A percentile compares a stretch with the other conserved stretches of the same genome.
phyloP scores from a whole-genome alignment of 1,140 invertebrate species.

The Homarus americanus region DNA sequence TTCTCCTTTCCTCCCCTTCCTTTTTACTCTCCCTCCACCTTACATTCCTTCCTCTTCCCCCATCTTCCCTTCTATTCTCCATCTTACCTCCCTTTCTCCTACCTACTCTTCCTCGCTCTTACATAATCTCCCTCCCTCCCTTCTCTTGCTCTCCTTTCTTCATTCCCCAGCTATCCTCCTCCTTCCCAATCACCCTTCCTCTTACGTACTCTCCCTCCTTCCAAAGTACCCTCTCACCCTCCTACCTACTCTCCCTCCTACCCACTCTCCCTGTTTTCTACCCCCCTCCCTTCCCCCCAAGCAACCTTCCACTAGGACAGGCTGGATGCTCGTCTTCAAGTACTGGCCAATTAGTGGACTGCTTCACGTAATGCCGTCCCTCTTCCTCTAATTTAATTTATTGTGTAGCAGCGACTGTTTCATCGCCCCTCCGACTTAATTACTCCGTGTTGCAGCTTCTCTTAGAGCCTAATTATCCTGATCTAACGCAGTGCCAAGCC shows the following conservation, averaged over 20 bases:
- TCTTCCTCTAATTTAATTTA: neutral
- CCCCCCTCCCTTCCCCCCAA: neutral
- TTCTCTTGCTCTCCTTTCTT: neutral
- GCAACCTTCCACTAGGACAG: too few relatives aligned
- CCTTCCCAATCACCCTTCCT: neutral
- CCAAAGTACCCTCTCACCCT: neutral
- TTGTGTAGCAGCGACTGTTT: neutral
- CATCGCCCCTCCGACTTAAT: slow-evolving; percentile 1
- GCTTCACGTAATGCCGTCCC: neutral
- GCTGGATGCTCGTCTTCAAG: neutral
- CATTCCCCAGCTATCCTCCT: neutral
- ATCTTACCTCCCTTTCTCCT: neutral
- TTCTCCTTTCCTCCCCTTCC: too few relatives aligned
- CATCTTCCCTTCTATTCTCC: neutral
- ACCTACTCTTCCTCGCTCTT: neutral
- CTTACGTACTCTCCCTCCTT: neutral
- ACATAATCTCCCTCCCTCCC: neutral
- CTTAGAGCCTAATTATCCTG: neutral
- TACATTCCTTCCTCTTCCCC: too few relatives aligned
- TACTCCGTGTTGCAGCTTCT: neutral
- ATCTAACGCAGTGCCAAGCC: neutral
- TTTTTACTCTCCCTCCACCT: too few relatives aligned
- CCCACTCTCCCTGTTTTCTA: neutral
- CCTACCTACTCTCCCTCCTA: neutral
- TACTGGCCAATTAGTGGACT: neutral